phyloP scores from a whole-genome alignment of 2,888 invertebrate genomes.

The Calameuta pallipes region DNA sequence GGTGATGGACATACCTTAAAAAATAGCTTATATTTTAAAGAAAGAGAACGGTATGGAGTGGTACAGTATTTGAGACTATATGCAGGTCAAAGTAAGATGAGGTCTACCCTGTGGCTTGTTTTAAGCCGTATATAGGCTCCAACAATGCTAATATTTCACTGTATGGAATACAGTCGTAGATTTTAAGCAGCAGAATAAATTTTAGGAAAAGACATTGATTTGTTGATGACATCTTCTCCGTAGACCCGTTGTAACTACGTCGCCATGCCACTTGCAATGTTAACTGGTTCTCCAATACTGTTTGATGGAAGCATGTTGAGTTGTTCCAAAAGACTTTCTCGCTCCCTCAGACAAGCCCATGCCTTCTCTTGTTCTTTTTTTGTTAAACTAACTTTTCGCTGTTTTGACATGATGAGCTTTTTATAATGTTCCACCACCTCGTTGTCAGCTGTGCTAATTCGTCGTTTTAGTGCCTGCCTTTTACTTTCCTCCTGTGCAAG shows the following conservation, averaged over 20 bases:
- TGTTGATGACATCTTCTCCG: not conserved
- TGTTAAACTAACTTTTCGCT: slow-evolving; percentile 83
- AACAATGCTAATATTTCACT: not conserved
- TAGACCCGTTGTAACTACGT: not conserved
- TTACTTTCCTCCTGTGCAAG: slow-evolving; percentile 84
- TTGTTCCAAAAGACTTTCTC: slow-evolving; percentile 60
- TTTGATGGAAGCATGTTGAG: slow-evolving; percentile 59
- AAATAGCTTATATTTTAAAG: not conserved
- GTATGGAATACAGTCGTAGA: not conserved
- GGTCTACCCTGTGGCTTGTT: not conserved
- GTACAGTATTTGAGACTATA: not conserved
- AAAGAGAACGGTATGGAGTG: not conserved
- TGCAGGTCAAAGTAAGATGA: not conserved
- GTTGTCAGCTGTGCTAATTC: slow-evolving; percentile 78
- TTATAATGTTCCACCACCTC: slow-evolving; percentile 87
- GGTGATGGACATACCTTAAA: not conserved
- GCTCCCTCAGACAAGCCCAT: slow-evolving; percentile 66
- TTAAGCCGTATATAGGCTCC: not conserved
- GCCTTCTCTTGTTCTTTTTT: slow-evolving; percentile 86
- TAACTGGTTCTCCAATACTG: slow-evolving; percentile 53
- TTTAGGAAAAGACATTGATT: not conserved
- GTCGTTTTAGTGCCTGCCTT: slow-evolving; percentile 80
- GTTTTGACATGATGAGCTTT: slow-evolving; percentile 81
- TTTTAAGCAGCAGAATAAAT: not conserved
- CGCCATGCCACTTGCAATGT: slow-evolving; percentile 12